These are phyloP conservation scores for Heliconius ismenius DNA, from an alignment of 2,888 invertebrate genomes.

Conservation along the genomic window DNA sequence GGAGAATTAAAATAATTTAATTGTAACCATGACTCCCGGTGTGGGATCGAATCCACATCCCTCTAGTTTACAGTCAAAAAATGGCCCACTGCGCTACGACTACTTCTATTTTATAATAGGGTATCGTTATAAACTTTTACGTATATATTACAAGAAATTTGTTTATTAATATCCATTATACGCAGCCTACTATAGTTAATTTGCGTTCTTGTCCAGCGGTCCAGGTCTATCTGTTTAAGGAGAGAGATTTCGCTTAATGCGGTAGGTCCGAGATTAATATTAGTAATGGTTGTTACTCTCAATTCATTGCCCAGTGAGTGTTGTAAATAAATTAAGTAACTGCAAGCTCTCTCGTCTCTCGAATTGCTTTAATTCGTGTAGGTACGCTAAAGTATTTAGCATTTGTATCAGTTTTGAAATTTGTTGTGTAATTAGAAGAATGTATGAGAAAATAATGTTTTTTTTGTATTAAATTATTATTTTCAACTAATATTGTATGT, in stretches of 20 bases:
- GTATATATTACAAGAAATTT: slow-evolving; percentile 22
- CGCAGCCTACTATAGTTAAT: slow-evolving; percentile 34
- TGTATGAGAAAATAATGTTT: background rate
- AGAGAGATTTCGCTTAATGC: slow-evolving; percentile 51
- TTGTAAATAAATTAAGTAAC: slow-evolving; percentile 34
- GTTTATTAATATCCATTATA: slow-evolving; percentile 42
- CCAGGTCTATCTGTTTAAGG: slow-evolving; percentile 52
- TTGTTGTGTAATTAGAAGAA: background rate
- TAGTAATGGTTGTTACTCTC: slow-evolving; percentile 45
- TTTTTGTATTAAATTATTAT: background rate
- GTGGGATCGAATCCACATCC: no score
- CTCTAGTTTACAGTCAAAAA: no score
- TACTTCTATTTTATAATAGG: no score
- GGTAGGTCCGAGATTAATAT: slow-evolving; percentile 47
- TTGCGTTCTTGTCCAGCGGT: slow-evolving; percentile 46
- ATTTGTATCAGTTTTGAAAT: background rate
- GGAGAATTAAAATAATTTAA: background rate
- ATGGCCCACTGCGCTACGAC: no score
- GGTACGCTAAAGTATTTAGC: background rate
- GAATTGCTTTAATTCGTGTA: slow-evolving; percentile 24
- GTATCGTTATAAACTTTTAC: no score
- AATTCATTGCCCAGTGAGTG: slow-evolving; percentile 41
- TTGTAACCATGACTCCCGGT: no score
- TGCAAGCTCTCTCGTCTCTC: slow-evolving; percentile 18
- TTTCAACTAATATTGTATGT: background rate